Percentiles rank a stretch among this genome's conserved stretches.
phyloP scores from a whole-genome alignment of 2,113 vertebrate genomes.

The Sceloporus undulatus region DNA sequence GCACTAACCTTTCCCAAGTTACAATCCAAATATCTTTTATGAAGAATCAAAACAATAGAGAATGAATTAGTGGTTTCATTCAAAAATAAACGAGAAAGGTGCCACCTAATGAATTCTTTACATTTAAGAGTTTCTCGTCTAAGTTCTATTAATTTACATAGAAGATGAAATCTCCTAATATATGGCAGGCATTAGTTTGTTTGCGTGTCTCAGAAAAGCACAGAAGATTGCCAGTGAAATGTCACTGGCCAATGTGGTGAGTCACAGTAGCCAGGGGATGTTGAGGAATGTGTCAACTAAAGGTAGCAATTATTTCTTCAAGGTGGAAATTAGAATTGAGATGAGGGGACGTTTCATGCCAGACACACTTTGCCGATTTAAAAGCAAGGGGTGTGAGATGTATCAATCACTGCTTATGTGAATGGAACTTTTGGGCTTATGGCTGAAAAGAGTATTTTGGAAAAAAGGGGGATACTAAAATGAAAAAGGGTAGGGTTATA shows the following conservation, averaged over 20 bases:
- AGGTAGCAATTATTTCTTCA: not conserved
- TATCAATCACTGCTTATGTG: not conserved
- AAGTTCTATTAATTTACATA: too few species aligned
- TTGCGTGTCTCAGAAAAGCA: too few species aligned
- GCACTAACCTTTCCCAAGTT: not conserved
- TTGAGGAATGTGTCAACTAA: too few species aligned
- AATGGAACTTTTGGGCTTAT: not conserved
- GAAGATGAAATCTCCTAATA: too few species aligned
- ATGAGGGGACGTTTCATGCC: not conserved
- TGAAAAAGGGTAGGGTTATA: too few species aligned
- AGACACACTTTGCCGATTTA: not conserved
- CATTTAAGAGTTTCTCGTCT: too few species aligned
- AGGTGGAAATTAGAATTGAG: not conserved
- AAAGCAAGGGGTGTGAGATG: not conserved
- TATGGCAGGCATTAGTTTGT: too few species aligned
- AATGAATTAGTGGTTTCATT: not conserved
- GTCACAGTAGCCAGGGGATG: too few species aligned
- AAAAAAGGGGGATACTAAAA: too few species aligned
- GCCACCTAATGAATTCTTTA: not conserved
- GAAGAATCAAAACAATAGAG: not conserved
- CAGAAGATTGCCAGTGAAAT: too few species aligned
- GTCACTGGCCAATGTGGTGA: too few species aligned
- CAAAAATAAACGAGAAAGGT: not conserved
- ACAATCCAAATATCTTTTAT: not conserved
- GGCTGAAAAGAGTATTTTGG: too few species aligned